Evolutionary conservation across 2,888 invertebrate species (phyloP), one percentile per base, ranked within the genome.

Genomic region (Stenoptilia bipunctidactyla): DNA sequence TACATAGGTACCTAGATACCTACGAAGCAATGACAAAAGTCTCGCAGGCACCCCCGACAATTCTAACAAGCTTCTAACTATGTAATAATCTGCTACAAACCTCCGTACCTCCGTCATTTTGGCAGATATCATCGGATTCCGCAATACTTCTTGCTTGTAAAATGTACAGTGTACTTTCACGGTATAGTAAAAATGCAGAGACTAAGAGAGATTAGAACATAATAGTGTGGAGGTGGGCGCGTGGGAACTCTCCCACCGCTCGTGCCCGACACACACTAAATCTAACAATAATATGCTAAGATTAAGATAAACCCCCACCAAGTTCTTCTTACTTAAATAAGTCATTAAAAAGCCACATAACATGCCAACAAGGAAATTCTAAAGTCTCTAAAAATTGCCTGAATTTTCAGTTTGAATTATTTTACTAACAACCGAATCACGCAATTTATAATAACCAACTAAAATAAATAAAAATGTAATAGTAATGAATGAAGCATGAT

Each of bases 241-340:
- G 82, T 83, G 83, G 82, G 83, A 83, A 82, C 67, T 66, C 80
- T 83, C 83, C 80, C 83, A 83, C 80, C 70, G 73, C 72, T 80
- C 72, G 74, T 76, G 74, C 70, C 66, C 57, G 58, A 58, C 66
- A 68, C 73, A 68, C 65, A 71, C 74, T 69, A 75, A 77, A 77
- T 76, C 64, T 72, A 64, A 69, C 70, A 77, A 75, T 76, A 76
- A 74, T 74, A 73, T 75, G 66, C 70, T 20, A 65, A 76, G 71
- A 77, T 67, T 71, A 62, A 70, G 66, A 79, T 73, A 74, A 62
- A 55, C 45, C 53, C 49, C 48, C 50, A 44, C 52, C 55, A 45
- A 47, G 48, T 51, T 48, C 41, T 38, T 41, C 45, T 46, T 53
- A 53, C 49, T 56, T 52, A 42, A 59, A 61, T 49, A 61, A 64